phyloP scores from a whole-genome alignment of 1,140 invertebrate genomes.

The Atta texana region DNA sequence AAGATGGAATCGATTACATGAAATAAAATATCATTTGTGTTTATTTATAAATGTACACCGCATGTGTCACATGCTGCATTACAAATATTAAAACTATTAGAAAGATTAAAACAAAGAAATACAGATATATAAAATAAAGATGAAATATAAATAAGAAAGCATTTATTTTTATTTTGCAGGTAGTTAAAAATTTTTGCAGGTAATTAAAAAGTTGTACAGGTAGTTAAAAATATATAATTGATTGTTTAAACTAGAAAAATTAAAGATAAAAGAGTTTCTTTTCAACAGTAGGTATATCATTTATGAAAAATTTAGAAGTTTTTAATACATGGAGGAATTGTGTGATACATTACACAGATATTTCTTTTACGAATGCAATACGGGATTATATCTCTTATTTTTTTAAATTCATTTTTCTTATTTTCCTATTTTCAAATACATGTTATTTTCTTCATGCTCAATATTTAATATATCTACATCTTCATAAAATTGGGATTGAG shows the following conservation, averaged over 20 bases:
- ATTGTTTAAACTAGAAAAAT: background rate
- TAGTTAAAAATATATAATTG: background rate
- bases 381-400: background rate
- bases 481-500: background rate
- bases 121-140: background rate
- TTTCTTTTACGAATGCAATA: background rate
- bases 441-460: background rate
- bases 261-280: background rate
- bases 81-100: background rate
- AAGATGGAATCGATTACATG: background rate
- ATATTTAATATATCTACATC: conserved; percentile 25
- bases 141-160: background rate
- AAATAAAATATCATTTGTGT: background rate
- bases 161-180: background rate
- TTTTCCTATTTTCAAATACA: conserved; percentile 13
- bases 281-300: background rate
- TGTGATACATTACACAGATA: background rate
- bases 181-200: background rate
- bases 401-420: too few species aligned
- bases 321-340: too few species aligned
- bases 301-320: background rate
- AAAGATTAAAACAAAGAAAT: background rate
- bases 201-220: background rate
- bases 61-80: background rate
- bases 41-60: background rate